Conservation (phyloP, 1,140 invertebrate genomes). For the Aculops lycopersici region DNA sequence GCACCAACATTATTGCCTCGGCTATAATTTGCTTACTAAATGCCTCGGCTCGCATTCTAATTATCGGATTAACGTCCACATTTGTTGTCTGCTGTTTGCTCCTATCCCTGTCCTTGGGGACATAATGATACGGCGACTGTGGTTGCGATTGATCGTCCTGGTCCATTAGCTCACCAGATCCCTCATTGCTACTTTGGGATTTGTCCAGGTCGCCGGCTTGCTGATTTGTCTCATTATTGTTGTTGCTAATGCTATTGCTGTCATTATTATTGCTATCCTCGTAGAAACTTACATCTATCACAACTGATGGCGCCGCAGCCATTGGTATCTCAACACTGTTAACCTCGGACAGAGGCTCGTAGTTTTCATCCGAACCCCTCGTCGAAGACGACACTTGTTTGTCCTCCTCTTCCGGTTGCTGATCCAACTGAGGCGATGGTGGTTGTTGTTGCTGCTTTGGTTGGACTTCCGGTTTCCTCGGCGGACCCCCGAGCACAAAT, state of each 20-base stretch:
- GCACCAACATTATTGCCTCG: slow-evolving; percentile 20
- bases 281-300: not conserved
- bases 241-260: not conserved
- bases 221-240: not conserved
- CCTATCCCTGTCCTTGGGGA: slow-evolving; percentile 35
- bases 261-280: not conserved
- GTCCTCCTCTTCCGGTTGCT: not conserved
- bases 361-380: not conserved
- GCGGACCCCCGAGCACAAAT: not conserved
- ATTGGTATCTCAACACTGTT: not conserved
- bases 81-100: too few relatives aligned
- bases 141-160: slow-evolving; percentile 59
- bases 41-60: slow-evolving; percentile 24
- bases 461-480: not conserved
- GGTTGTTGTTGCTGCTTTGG: not conserved
- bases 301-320: not conserved
- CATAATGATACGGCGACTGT: slow-evolving; percentile 31
- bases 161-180: slow-evolving; percentile 55
- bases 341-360: not conserved
- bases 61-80: slow-evolving; percentile 24
- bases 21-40: too few relatives aligned
- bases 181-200: slow-evolving; percentile 20
- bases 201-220: not conserved
- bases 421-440: not conserved
- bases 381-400: not conserved